Evolutionary conservation across 2,113 vertebrate genomes (phyloP).

Genomic region (Hiodon alosoides): DNA sequence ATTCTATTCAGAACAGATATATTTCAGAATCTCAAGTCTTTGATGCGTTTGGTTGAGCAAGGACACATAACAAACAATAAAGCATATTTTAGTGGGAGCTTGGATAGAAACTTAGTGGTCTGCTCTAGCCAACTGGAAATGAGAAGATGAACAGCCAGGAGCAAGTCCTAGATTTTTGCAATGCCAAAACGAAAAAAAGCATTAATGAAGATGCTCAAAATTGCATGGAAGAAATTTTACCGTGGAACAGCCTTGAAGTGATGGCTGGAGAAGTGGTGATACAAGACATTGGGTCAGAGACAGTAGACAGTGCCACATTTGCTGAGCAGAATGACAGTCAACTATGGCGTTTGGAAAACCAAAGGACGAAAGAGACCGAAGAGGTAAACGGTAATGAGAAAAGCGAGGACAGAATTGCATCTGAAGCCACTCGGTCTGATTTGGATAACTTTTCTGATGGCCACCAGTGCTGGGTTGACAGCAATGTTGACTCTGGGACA

Average conservation of each 20-base stretch:
- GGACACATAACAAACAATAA: conserved; percentile 4
- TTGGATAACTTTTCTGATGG: conserved; percentile 43
- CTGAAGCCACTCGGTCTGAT: conserved; percentile 28
- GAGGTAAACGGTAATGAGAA: conserved; percentile 56
- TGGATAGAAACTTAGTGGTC: conserved; percentile 19
- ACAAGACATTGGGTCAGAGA: conserved; percentile 41
- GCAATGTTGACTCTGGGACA: conserved; percentile 34
- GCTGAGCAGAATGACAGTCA: conserved; percentile 53
- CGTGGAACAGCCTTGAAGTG: conserved; percentile 52
- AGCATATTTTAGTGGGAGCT: not conserved
- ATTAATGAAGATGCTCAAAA: conserved; percentile 45
- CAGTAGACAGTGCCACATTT: conserved; percentile 43
- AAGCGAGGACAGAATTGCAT: conserved; percentile 34
- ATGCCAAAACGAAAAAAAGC: conserved; percentile 56
- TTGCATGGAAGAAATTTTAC: conserved; percentile 52
- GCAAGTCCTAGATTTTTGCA: conserved; percentile 63
- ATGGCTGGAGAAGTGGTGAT: conserved; percentile 48
- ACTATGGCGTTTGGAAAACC: conserved; percentile 39
- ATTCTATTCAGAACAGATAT: not conserved
- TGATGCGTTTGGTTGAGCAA: not conserved
- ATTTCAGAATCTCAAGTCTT: not conserved
- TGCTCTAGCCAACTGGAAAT: conserved; percentile 52
- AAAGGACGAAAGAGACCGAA: conserved; percentile 48
- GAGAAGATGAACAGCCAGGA: conserved; percentile 69
- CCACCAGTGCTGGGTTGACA: conserved; percentile 37